Percentiles rank a stretch among this genome's conserved stretches.
Evolutionary conservation across 2,888 invertebrate genomes (phyloP).

Genomic region (Pyrgus malvae): DNA sequence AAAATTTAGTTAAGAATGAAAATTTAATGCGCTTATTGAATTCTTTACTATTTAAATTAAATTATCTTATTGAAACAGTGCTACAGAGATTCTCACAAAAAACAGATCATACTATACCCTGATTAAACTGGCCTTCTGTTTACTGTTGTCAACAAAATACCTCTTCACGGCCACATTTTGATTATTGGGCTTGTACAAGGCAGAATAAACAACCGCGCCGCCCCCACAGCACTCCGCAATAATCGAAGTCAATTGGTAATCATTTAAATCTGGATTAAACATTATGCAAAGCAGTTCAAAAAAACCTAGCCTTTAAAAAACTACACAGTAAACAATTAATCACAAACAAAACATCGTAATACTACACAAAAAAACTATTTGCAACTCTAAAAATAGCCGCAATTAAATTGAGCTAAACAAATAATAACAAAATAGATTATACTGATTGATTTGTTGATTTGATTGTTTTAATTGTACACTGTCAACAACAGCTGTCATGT

Average conservation of each 20-base stretch:
- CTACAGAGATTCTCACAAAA: no score
- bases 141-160: slow-evolving; percentile 87
- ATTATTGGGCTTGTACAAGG: slow-evolving; percentile 84
- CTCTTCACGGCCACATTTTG: slow-evolving; percentile 88
- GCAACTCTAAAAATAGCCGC: slow-evolving; percentile 31
- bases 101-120: slow-evolving; percentile 57
- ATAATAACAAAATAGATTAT: slow-evolving; percentile 15
- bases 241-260: slow-evolving; percentile 86
- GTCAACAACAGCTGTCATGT: no score
- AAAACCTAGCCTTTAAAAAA: neutral
- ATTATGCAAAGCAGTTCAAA: slow-evolving; percentile 48
- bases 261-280: slow-evolving; percentile 82
- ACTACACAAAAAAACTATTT: slow-evolving; percentile 16
- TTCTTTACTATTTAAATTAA: no score
- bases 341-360: neutral
- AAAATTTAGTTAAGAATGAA: no score
- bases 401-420: slow-evolving; percentile 16
- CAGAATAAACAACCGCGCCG: slow-evolving; percentile 86
- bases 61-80: no score
- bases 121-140: slow-evolving; percentile 82
- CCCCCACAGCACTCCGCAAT: slow-evolving; percentile 87
- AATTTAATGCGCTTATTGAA: no score
- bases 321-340: neutral
- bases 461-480: slow-evolving; percentile 17
- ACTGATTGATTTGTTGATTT: slow-evolving; percentile 3